Percentiles rank a stretch among this genome's conserved stretches.
phyloP scores from a whole-genome alignment of 2,797 vertebrate genomes.

The Anguilla pacifica region DNA sequence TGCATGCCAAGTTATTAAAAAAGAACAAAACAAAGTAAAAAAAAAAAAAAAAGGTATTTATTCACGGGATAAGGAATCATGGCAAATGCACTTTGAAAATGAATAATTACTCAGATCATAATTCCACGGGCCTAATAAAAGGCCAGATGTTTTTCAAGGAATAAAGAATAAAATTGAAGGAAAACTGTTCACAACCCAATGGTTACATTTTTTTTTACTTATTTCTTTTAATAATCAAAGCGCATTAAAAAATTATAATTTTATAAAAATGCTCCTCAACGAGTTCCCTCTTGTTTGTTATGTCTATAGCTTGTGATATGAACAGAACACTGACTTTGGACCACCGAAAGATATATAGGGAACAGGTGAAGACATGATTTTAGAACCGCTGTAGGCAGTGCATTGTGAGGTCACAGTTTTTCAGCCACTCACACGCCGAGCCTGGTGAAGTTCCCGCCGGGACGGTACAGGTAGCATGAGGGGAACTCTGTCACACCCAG shows the following conservation, averaged over 20 bases:
- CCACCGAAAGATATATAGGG: not conserved
- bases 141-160: conserved; percentile 71
- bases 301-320: not conserved
- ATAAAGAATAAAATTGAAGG: conserved; percentile 64
- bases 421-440: conserved; percentile 79
- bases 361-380: not conserved
- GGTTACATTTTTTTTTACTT: conserved; percentile 36
- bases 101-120: conserved; percentile 71
- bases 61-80: conserved; percentile 68
- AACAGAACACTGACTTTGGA: not conserved
- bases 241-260: not conserved
- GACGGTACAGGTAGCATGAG: conserved; percentile 80
- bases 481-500: conserved; percentile 82
- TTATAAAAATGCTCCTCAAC: no score
- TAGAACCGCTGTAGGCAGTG: conserved; percentile 43
- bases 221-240: not conserved
- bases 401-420: conserved; percentile 42
- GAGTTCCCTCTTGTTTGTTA: not conserved
- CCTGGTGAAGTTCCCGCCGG: conserved; percentile 70
- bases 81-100: conserved; percentile 65
- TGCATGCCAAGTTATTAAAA: conserved; percentile 77
- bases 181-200: not conserved
- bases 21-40: conserved; percentile 54
- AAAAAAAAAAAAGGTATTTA: conserved; percentile 73
- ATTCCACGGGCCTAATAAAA: conserved; percentile 71